Evolutionary conservation across 2,797 vertebrate species (phyloP).

Genomic region (Coregonus sp.): DNA sequence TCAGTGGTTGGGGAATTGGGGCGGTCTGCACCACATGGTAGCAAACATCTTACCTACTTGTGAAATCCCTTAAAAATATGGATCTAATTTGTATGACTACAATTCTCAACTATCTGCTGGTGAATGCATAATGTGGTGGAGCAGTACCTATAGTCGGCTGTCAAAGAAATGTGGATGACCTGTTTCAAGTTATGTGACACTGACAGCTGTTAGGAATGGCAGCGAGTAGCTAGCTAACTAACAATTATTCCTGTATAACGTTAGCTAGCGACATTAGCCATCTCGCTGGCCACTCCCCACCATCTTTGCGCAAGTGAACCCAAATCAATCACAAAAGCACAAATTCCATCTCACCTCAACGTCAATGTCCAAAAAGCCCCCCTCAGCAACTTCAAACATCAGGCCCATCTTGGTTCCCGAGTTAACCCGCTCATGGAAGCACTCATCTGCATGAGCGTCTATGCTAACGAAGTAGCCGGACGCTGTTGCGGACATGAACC

Average conservation of each 20-base stretch:
- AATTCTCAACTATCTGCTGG: no score
- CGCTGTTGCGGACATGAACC: slow-evolving; percentile 82
- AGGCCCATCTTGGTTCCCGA: slow-evolving; percentile 99
- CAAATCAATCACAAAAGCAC: neutral
- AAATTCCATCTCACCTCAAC: slow-evolving; percentile 84
- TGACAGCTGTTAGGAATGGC: neutral
- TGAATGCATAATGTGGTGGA: neutral
- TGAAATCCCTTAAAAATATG: no score
- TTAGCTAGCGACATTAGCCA: neutral
- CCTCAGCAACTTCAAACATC: slow-evolving; percentile 97
- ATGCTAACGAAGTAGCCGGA: slow-evolving; percentile 97
- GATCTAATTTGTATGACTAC: no score
- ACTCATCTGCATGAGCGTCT: slow-evolving; percentile 96
- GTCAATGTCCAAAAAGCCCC: slow-evolving; percentile 96
- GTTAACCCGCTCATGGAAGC: slow-evolving; percentile 95
- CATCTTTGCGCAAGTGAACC: neutral
- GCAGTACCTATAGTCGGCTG: neutral
- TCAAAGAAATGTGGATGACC: neutral
- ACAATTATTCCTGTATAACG: neutral
- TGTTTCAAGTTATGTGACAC: neutral
- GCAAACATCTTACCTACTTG: neutral
- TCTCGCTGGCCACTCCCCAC: neutral
- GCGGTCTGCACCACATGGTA: neutral
- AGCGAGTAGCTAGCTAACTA: neutral
- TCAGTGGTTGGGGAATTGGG: neutral